Base-by-base conservation (phyloP, 2,888 invertebrate genomes). In the Clanis bilineata region DNA sequence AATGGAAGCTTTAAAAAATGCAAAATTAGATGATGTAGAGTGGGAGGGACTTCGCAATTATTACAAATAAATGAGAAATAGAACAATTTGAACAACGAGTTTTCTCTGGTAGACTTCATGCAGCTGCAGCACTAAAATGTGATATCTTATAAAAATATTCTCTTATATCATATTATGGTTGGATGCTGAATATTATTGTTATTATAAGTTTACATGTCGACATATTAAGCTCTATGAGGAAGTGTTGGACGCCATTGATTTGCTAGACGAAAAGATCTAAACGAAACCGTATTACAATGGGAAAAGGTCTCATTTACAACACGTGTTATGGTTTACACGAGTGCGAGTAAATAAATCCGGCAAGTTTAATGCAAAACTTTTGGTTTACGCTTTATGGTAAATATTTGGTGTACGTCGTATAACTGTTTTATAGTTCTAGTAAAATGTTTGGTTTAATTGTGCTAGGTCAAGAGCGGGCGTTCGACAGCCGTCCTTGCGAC, bases 331-430 rank as follows among this genome's bases (percentile, higher is more conserved):
- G 83, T 84, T 83, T 84, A 87, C 79, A 77, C 77, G 74, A 78
- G 73, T 76, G 70, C 73, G 79, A 82, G 86, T 89, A 90, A 90
- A 90, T 90, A 90, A 89, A 90, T 85, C 86, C 80, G 79, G 83
- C 83, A 79, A 88, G 88, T 88, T 89, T 86, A 90, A 90, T 91
- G 91, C 91, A 90, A 91, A 91, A 89, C 86, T 90, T 90, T 90
- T 88, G 90, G 90, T 91, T 91, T 90, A 91, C 91, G 90, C 88
- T 90, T 90, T 90, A 91, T 91, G 90, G 90, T 92, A 92, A 92
- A 92, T 92, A 92, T 92, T 91, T 92, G 87, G 90, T 90, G 84
- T 86, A 87, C 87, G 86, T 87, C 89, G 89, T 89, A 85, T 88
- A 88, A 87, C 86, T 85, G 89, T 89, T 92, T 90, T 91, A 92